Conservation (phyloP, 2,888 invertebrate genomes). For the Callyntrura guangdongensis region DNA sequence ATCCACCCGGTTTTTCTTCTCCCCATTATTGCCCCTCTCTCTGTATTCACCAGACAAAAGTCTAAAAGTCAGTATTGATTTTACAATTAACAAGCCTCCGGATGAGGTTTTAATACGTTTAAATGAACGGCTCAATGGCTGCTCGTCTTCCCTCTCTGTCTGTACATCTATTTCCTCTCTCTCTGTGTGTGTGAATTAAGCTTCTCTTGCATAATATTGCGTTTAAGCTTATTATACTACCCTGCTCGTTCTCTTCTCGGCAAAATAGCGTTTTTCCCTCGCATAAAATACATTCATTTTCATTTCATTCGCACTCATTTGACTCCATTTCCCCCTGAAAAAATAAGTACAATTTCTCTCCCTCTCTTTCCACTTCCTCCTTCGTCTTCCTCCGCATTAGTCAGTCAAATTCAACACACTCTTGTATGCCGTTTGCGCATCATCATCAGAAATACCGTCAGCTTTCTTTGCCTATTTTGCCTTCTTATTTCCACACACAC, state of each 20-base stretch:
- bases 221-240: slow-evolving; percentile 19
- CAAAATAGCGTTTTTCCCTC: slow-evolving; percentile 29
- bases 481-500: slow-evolving; percentile 3
- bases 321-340: slow-evolving; percentile 35
- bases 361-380: slow-evolving; percentile 10
- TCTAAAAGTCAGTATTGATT: slow-evolving; percentile 80
- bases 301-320: slow-evolving; percentile 52
- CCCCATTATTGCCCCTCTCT: background rate
- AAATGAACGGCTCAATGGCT: slow-evolving; percentile 69
- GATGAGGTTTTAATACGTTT: slow-evolving; percentile 70
- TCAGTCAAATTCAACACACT: slow-evolving; percentile 29
- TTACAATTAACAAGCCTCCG: slow-evolving; percentile 83
- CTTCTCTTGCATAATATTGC: slow-evolving; percentile 20
- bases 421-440: background rate
- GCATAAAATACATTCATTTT: slow-evolving; percentile 31
- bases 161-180: background rate
- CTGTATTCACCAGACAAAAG: slow-evolving; percentile 14
- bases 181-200: background rate
- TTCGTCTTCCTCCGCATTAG: slow-evolving; percentile 24
- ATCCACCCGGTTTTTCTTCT: background rate
- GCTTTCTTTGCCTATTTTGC: background rate
- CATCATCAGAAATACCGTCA: background rate
- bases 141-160: slow-evolving; percentile 2
- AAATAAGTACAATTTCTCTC: background rate
- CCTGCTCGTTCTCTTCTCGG: background rate